Evolutionary conservation across 2,113 vertebrate genomes (phyloP), one percentile per base, ranked within the genome.

Genomic region (Oreochromis tanganicae): DNA sequence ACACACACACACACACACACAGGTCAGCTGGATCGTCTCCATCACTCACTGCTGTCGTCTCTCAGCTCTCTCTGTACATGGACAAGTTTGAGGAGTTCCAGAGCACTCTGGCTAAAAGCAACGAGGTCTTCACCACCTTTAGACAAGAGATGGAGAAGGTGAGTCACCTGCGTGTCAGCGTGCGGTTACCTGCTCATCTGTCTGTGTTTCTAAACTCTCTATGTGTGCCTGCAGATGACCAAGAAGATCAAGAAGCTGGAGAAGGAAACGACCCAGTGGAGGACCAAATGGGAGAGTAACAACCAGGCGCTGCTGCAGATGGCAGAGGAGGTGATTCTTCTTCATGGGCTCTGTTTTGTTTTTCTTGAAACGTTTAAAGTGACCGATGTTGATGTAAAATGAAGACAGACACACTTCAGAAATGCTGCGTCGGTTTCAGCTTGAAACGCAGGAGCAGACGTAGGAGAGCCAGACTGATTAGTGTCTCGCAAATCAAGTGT

Each of bases 131-230:
- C 95, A 99, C 98, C 92, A 99, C 98, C 9, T 99, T 99, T 96
- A 96, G 98, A 92, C 98, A 99, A 91, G 99, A 99, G 95, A 99
- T 99, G 99, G 98, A 99, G 94, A 99, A 99, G 98, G 99, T 99
- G 94, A 88, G 50, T 9, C 34, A 11, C 16, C 29, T 7, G 13
- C 2, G 0, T 21, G 50, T 36, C 14, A n/a, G 6, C 2, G 3
- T 84, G 5, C 5, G 1, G 32, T 55, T 14, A 11, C 21, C 16
- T 59, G n/a, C 5, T 57, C 19, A 57, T 12, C 27, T 12, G 2
- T 6, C 41, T 41, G 32, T 29, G 1, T 9, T 38, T 50, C 24
- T 52, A 82, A 83, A 84, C 19, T 27, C 10, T 57, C 0, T 90
- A 13, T 5, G 0, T 87, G 52, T 6, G 21, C 57, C n/a, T 86